Conservation (phyloP, 2,888 invertebrate genomes). For the Pachydiplax longipennis region DNA sequence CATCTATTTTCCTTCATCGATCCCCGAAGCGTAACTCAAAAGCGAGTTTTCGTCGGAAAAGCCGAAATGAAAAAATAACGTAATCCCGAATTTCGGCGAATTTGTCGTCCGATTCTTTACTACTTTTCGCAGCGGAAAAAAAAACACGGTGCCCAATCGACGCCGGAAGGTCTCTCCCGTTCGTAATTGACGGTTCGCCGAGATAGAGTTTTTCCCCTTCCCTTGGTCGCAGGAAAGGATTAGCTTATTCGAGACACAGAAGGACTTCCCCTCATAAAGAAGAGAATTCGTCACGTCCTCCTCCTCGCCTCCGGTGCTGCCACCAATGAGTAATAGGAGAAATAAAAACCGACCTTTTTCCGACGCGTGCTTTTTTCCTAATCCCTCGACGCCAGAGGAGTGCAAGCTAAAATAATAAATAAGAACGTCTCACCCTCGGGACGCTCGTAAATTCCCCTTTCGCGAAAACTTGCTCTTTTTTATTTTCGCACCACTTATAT, state of each 20-base stretch:
- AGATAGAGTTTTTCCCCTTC: neutral
- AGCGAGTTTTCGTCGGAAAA: no score
- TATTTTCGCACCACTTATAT: neutral
- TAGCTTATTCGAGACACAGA: neutral
- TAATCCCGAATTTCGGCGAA: no score
- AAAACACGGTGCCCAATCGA: no score
- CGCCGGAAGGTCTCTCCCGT: neutral
- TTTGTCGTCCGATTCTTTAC: no score
- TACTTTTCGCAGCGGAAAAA: no score
- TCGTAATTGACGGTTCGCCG: neutral
- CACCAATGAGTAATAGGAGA: neutral
- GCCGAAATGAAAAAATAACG: no score
- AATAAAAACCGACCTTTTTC: neutral
- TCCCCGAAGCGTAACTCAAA: no score
- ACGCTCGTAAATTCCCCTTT: neutral
- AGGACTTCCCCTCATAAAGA: neutral
- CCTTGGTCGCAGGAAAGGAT: neutral
- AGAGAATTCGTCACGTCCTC: neutral
- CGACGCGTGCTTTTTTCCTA: neutral
- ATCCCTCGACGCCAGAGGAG: neutral
- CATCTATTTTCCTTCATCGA: no score
- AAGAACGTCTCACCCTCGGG: neutral
- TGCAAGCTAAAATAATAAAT: neutral
- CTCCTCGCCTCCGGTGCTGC: neutral
- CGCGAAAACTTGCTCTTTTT: neutral